A percentile compares a stretch with the other conserved stretches of the same genome.
Evolutionary conservation across 2,113 vertebrate genomes (phyloP).

Genomic region (Forbesichthys papilliferus): DNA sequence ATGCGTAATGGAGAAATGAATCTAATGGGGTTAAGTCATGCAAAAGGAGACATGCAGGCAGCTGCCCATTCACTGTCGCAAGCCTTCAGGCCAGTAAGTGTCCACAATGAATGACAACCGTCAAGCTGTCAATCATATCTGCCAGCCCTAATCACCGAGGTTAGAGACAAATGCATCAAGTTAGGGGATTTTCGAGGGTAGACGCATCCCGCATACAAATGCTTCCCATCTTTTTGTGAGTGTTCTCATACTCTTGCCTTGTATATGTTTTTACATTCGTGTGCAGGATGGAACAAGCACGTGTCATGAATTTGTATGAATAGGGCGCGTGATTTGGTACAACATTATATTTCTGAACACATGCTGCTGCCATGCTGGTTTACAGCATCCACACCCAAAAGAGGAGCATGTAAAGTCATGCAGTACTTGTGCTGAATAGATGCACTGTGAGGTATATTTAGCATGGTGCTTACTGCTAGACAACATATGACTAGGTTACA

Average conservation of each 20-base stretch:
- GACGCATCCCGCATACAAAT: background rate
- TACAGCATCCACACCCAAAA: no score
- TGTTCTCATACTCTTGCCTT: background rate
- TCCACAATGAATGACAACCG: conserved; percentile 28
- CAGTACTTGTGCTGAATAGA: no score
- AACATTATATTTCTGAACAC: no score
- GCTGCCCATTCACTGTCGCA: conserved; percentile 17
- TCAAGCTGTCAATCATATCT: conserved; percentile 41
- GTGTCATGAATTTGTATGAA: background rate
- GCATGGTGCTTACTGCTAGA: no score
- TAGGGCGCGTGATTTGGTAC: background rate
- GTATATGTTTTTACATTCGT: background rate
- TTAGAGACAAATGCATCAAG: background rate
- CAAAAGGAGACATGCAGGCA: conserved; percentile 15
- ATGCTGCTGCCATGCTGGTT: no score
- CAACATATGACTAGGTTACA: no score
- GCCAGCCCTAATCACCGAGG: conserved; percentile 15
- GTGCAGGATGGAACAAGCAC: background rate
- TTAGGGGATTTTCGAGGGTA: background rate
- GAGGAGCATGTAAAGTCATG: no score
- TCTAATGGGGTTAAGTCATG: conserved; percentile 30
- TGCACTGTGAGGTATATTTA: no score
- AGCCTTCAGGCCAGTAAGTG: background rate
- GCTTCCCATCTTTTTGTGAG: background rate
- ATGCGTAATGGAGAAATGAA: conserved; percentile 41